Percentiles rank a stretch among this genome's conserved stretches.
phyloP scores from a whole-genome alignment of 2,113 vertebrate genomes.

The Leucoraja erinaceus region DNA sequence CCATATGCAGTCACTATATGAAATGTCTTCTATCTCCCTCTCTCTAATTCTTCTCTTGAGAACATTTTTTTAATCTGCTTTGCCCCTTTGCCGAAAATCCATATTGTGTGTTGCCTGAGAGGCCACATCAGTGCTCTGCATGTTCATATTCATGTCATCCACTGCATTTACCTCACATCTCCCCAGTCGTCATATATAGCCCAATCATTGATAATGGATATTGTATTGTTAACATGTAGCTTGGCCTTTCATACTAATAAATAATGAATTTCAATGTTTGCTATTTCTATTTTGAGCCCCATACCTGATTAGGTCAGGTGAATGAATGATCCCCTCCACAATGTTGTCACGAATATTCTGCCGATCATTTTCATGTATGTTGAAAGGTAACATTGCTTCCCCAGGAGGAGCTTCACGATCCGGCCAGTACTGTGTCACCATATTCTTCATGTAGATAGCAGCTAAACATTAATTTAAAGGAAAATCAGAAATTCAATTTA shows the following conservation, averaged over 20 bases:
- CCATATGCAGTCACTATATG: neutral
- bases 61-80: neutral
- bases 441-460: constrained; percentile 98
- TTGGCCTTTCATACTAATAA: neutral
- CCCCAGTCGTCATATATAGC: neutral
- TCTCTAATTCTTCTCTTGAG: neutral
- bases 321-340: constrained; percentile 88
- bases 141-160: neutral
- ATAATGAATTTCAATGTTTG: neutral
- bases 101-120: neutral
- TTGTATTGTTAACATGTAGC: neutral
- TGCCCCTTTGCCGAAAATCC: too few relatives aligned
- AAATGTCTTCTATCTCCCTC: neutral
- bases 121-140: neutral
- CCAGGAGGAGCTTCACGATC: constrained; percentile 81
- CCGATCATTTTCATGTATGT: constrained; percentile 92
- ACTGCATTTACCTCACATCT: neutral
- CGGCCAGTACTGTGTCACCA: constrained; percentile 96
- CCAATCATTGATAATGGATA: neutral
- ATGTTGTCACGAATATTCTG: constrained; percentile 91
- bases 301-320: constrained; percentile 88
- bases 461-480: constrained; percentile 53
- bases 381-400: constrained; percentile 83
- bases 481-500: neutral
- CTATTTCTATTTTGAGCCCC: neutral